Evolutionary conservation across 1,140 invertebrate genomes (phyloP).

Genomic region (Lepidostoma basale): DNA sequence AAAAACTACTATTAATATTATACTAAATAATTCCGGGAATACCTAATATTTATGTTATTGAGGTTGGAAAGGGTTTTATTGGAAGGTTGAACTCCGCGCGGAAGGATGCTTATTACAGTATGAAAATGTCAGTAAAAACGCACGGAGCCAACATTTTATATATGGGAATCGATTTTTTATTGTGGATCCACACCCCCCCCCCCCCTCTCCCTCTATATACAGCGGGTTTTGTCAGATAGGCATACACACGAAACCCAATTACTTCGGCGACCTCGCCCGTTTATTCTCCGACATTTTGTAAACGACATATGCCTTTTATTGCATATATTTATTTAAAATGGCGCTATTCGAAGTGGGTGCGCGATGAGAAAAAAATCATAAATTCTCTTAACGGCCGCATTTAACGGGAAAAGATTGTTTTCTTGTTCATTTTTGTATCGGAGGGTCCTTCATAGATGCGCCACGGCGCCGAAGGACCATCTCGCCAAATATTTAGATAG

Average conservation of each 20-base stretch:
- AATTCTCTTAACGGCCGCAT: not conserved
- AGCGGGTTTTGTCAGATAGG: not conserved
- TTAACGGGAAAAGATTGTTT: not conserved
- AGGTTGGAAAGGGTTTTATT: too few relatives aligned
- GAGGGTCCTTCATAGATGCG: too few relatives aligned
- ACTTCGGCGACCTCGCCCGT: not conserved
- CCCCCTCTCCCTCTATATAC: too few relatives aligned
- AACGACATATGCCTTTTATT: not conserved
- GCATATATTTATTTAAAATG: not conserved
- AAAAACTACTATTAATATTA: too few relatives aligned
- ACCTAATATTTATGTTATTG: too few relatives aligned
- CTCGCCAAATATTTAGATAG: too few relatives aligned
- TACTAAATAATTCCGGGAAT: too few relatives aligned
- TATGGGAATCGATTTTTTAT: not conserved
- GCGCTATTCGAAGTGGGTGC: not conserved
- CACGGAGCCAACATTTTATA: not conserved
- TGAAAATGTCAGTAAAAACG: conserved; percentile 3
- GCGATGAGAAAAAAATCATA: not conserved
- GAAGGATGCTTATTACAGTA: too few relatives aligned
- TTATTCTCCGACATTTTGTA: not conserved
- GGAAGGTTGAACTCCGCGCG: too few relatives aligned
- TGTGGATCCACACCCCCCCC: too few relatives aligned
- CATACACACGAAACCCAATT: not conserved
- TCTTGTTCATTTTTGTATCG: too few relatives aligned
- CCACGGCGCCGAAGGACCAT: too few relatives aligned